Evolutionary conservation across 2,797 vertebrate species (phyloP).

Genomic region (Crenuchus spilurus): DNA sequence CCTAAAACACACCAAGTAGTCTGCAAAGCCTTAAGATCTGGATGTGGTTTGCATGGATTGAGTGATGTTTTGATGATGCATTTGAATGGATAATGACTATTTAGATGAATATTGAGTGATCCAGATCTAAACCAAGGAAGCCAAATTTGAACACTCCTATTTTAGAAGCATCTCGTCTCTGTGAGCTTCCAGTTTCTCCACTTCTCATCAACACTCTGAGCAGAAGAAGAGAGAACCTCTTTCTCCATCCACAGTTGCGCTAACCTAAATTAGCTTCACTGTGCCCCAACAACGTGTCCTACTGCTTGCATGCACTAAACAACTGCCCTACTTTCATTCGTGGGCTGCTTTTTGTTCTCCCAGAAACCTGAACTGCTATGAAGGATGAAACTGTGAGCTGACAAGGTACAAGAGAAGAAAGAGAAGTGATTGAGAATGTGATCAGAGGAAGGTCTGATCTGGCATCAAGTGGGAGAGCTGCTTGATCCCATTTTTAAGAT

Average conservation of each 20-base stretch:
- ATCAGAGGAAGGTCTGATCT: not conserved
- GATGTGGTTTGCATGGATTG: no score
- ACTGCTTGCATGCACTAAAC: conserved; percentile 40
- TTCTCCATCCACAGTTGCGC: conserved; percentile 13
- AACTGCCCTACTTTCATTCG: conserved; percentile 42
- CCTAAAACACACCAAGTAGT: no score
- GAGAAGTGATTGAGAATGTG: not conserved
- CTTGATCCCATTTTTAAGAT: not conserved
- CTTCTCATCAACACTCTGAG: not conserved
- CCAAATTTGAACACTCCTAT: no score
- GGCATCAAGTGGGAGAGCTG: not conserved
- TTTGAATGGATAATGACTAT: no score
- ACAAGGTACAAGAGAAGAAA: not conserved
- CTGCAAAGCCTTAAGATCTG: no score
- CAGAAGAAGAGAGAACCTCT: not conserved
- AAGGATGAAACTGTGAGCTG: not conserved
- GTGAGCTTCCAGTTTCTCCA: not conserved
- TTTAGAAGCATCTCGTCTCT: no score
- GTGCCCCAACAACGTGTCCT: not conserved
- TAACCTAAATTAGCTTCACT: conserved; percentile 3
- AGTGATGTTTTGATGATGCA: no score
- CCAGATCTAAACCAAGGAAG: no score
- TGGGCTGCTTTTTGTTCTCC: not conserved
- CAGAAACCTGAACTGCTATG: not conserved
- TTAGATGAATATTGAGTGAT: no score